Percentiles rank a stretch among this genome's conserved stretches.
These are phyloP conservation scores for Steromphala cineraria DNA, from an alignment of 2,888 invertebrate genomes.

Conservation along the genomic window DNA sequence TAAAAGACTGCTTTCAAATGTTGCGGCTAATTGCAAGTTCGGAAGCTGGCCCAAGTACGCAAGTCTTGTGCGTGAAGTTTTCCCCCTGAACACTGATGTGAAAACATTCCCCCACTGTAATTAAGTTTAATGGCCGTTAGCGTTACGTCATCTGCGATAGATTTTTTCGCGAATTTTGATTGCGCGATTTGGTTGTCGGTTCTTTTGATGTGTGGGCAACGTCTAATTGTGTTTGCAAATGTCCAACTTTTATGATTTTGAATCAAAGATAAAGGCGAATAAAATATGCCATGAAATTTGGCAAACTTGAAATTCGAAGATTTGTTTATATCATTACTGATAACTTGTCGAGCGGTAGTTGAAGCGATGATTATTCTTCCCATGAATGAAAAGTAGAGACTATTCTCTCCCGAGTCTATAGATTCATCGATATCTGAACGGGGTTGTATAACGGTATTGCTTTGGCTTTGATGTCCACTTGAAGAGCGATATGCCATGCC, in stretches of 20 bases:
- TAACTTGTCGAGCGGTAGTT: too few species aligned
- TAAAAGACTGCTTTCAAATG: slow-evolving; percentile 6
- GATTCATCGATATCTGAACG: too few species aligned
- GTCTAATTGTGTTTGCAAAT: background rate
- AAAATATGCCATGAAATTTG: background rate
- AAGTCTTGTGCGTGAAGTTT: background rate
- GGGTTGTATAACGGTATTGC: too few species aligned
- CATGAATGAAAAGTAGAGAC: too few species aligned
- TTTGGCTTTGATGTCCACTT: too few species aligned
- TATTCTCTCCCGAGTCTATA: too few species aligned
- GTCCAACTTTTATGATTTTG: background rate
- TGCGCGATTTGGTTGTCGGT: background rate
- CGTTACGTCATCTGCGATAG: slow-evolving; percentile 3
- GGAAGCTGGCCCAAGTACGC: background rate
- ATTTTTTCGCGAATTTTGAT: background rate
- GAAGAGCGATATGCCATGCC: too few species aligned
- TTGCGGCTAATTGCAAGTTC: background rate
- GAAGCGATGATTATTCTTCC: too few species aligned
- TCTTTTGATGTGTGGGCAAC: too few species aligned
- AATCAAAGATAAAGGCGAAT: background rate
- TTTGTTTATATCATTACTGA: background rate
- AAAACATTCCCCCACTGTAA: background rate
- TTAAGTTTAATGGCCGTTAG: background rate
- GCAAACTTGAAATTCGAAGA: background rate
- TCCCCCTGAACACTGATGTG: background rate